Base-by-base conservation (phyloP, 2,113 vertebrate genomes). In the Falcunculus frontatus region DNA sequence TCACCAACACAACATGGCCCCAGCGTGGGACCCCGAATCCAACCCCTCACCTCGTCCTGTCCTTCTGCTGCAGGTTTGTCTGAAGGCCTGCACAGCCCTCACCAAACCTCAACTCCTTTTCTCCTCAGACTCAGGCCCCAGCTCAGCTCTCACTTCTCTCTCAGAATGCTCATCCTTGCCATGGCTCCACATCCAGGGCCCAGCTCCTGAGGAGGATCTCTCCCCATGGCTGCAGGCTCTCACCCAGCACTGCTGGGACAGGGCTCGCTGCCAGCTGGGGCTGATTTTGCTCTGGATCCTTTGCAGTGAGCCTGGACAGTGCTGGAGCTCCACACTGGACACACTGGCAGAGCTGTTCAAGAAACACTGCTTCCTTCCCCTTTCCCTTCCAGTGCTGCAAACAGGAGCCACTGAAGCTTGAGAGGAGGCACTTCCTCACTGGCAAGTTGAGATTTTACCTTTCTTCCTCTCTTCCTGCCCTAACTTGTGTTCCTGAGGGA, bases 391-490 rank as follows among this genome's bases (percentile, higher is more conserved):
- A 55, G 39, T 13, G 78, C 74, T 75, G 75, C 65, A 3, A 67
- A 30, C 3, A 46, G 80, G n/a, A 79, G 53, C 6, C 75, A 49
- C 62, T 72, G 46, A 32, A 32, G 27, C 41, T 35, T 3, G 21
- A 64, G 32, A 60, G 68, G 35, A 84, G 75, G 20, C 32, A 6
- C 64, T 42, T 87, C 59, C 90, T 94, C 68, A 16, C 41, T 42
- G 35, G 26, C 33, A 27, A 1, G 16, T 3, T 21, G 17, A 85
- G 49, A 15, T 59, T 69, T 87, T 52, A 84, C 79, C 74, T 67
- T 81, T 78, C 67, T 68, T 84, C 78, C 62, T 63, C 68, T 94
- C 89, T 50, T 93, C 57, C 72, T 74, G 56, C 74, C 57, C 73
- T 68, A 59, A 42, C 35, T 46, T 1, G 32, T 6, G 53, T 30